phyloP scores from a whole-genome alignment of 1,140 invertebrate genomes.

The Caenorhabditis inopinata region DNA sequence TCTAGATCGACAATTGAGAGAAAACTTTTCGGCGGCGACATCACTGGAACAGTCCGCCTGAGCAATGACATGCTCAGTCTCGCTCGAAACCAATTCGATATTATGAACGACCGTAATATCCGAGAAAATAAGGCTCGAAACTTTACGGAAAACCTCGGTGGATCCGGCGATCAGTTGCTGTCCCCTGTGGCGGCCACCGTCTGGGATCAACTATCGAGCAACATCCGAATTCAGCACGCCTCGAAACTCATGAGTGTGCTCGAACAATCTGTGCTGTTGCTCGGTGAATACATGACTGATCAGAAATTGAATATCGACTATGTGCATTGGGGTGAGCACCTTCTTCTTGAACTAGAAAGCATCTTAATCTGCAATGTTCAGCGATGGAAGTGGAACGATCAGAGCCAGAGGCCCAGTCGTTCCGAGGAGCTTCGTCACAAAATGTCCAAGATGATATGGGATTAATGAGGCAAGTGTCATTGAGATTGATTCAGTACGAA shows the following conservation, averaged over 20 bases:
- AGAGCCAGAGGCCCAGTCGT: constrained; percentile 6
- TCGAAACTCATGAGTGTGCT: constrained; percentile 46
- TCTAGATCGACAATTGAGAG: not conserved
- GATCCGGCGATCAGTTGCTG: constrained; percentile 45
- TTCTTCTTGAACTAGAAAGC: too few relatives aligned
- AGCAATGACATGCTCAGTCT: constrained; percentile 36
- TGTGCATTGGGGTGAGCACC: constrained; percentile 46
- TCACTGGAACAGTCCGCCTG: constrained; percentile 43
- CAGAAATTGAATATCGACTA: constrained; percentile 36
- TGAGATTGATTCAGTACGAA: too few relatives aligned
- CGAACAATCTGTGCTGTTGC: constrained; percentile 45
- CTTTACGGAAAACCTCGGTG: constrained; percentile 48
- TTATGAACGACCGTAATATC: constrained; percentile 33
- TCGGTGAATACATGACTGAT: constrained; percentile 43
- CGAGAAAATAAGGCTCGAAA: constrained; percentile 33
- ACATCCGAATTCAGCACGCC: constrained; percentile 20
- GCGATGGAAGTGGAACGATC: constrained; percentile 51
- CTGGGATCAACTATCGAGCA: constrained; percentile 38
- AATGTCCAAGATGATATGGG: constrained; percentile 15
- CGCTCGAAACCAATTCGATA: constrained; percentile 39
- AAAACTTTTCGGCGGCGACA: constrained; percentile 47
- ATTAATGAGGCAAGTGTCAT: not conserved
- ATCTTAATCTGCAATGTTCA: not conserved
- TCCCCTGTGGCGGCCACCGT: not conserved
- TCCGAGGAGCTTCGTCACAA: not conserved